phyloP scores from a whole-genome alignment of 2,888 invertebrate species.

The Escarpia spicata region DNA sequence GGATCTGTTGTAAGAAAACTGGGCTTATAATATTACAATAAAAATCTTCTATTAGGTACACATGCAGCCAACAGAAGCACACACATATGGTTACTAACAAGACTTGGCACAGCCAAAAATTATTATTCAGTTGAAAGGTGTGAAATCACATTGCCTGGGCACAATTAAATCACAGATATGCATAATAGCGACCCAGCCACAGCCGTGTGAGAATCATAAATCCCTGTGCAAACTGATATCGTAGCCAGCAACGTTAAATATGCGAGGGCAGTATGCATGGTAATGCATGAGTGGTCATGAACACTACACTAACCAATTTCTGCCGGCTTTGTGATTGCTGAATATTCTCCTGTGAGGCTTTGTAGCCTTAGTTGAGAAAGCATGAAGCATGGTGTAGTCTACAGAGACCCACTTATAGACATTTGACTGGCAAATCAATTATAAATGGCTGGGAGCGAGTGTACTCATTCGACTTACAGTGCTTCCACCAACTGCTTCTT shows the following conservation, averaged over 20 bases:
- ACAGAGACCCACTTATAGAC: background rate
- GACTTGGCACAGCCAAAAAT: background rate
- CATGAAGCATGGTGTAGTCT: background rate
- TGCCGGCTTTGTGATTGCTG: conserved; percentile 7
- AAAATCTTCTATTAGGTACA: too few relatives aligned
- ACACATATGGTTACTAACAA: background rate
- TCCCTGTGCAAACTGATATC: background rate
- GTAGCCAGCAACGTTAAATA: background rate
- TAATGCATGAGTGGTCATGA: background rate
- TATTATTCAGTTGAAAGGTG: background rate
- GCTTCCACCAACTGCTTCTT: background rate
- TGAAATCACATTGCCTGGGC: background rate
- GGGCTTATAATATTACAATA: too few relatives aligned
- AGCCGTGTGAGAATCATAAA: background rate
- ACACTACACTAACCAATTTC: conserved; percentile 13
- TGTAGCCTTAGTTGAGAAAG: conserved; percentile 6
- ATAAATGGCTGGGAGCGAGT: background rate
- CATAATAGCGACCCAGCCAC: background rate
- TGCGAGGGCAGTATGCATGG: background rate
- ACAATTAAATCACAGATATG: background rate
- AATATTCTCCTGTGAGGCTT: conserved; percentile 3
- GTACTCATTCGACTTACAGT: background rate
- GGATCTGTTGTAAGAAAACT: too few relatives aligned
- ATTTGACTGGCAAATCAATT: conserved; percentile 13
- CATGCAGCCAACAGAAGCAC: background rate